Evolutionary conservation across 2,888 invertebrate genomes (phyloP).

Genomic region (Drosophila pseudotakahashii): DNA sequence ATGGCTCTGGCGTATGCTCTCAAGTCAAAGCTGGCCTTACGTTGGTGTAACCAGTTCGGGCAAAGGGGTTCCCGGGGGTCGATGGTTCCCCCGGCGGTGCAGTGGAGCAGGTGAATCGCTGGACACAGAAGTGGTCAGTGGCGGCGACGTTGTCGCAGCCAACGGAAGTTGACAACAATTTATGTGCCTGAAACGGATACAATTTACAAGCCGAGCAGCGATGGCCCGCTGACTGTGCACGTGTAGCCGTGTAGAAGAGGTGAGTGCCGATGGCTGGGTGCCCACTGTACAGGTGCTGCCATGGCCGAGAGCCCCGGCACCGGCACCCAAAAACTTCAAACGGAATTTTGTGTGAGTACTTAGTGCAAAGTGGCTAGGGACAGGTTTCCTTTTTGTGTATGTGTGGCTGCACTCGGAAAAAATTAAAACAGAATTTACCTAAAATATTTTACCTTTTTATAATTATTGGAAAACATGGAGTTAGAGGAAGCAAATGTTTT

Average conservation of each 20-base stretch:
- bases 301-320: slow-evolving; percentile 36
- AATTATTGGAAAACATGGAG: too few species aligned
- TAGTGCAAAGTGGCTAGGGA: slow-evolving; percentile 72
- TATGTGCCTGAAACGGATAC: slow-evolving; percentile 82
- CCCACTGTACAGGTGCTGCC: slow-evolving; percentile 39
- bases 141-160: slow-evolving; percentile 76
- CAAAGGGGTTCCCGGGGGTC: slow-evolving; percentile 14
- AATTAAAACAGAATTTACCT: not conserved
- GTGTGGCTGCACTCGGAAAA: slow-evolving; percentile 16
- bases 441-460: too few species aligned
- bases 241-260: slow-evolving; percentile 20
- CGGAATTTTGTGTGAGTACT: slow-evolving; percentile 77
- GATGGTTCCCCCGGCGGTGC: not conserved
- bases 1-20: slow-evolving; percentile 50
- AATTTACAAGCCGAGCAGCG: slow-evolving; percentile 80
- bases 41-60: slow-evolving; percentile 21
- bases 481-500: too few species aligned
- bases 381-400: slow-evolving; percentile 44
- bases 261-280: slow-evolving; percentile 21
- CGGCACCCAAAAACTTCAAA: slow-evolving; percentile 68
- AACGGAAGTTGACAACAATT: slow-evolving; percentile 83
- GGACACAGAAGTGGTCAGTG: slow-evolving; percentile 75
- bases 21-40: slow-evolving; percentile 66
- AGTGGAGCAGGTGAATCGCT: slow-evolving; percentile 25
- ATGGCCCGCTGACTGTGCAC: slow-evolving; percentile 43